A percentile compares a stretch with the other conserved stretches of the same genome.
Evolutionary conservation across 2,797 vertebrate genomes (phyloP).

Genomic region (Orientallactaga sibirica): DNA sequence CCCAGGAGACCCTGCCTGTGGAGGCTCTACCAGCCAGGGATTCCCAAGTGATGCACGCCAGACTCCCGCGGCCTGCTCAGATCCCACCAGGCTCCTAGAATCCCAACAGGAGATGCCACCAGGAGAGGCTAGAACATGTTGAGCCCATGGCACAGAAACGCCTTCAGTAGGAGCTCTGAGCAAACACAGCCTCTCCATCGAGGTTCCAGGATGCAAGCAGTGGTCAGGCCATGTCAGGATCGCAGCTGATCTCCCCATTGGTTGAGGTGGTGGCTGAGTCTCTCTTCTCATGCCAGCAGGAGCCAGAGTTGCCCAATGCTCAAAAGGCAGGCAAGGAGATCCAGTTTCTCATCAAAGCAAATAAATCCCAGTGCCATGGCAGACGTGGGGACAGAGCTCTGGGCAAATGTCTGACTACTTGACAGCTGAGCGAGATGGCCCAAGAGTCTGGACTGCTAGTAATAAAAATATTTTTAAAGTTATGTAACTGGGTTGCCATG

Average conservation of each 20-base stretch:
- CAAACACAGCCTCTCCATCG: conserved; percentile 16
- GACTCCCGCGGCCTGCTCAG: not conserved
- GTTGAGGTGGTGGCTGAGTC: not conserved
- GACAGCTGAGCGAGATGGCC: conserved; percentile 68
- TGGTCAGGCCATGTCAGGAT: not conserved
- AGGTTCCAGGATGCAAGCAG: not conserved
- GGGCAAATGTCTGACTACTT: conserved; percentile 61
- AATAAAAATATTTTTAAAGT: conserved; percentile 83
- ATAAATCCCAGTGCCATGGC: conserved; percentile 9
- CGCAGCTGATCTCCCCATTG: not conserved
- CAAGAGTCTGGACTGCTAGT: conserved; percentile 63
- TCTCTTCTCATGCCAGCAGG: conserved; percentile 5
- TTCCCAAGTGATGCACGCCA: not conserved
- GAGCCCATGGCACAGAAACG: not conserved
- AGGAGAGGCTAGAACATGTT: not conserved
- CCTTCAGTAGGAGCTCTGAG: conserved; percentile 10
- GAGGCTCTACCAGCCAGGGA: not conserved
- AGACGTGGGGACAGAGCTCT: conserved; percentile 67
- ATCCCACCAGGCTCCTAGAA: conserved; percentile 47
- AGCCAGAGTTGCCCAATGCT: conserved; percentile 20
- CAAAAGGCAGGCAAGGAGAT: not conserved
- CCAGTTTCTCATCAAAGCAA: conserved; percentile 24
- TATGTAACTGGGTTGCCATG: conserved; percentile 82
- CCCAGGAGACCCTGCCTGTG: not conserved
- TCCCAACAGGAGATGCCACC: conserved; percentile 5